Evolutionary conservation across 2,113 vertebrate species (phyloP), one percentile per base, ranked within the genome.

Genomic region (Chrysochloris asiatica): DNA sequence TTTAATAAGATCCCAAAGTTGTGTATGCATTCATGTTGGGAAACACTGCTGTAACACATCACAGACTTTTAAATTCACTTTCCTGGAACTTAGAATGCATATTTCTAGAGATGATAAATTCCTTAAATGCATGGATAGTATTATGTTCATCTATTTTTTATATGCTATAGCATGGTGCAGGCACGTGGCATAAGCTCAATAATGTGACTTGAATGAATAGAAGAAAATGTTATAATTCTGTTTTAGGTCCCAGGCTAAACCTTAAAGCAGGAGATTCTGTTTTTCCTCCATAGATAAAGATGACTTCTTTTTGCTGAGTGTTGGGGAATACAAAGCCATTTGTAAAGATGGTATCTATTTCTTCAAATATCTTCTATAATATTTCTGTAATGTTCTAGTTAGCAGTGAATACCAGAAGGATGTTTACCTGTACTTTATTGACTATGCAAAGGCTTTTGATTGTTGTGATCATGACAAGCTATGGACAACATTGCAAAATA

Each of bases 91-190:
- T 7, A n/a, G 65, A 86, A 45, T 65, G 45, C 33, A 11, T 54
- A 69, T 85, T 93, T 86, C 71, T 73, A 14, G 72, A 90, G 19
- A 75, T 59, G 56, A 38, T 52, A 52, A 89, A 45, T 67, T 88
- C 41, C 30, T 61, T 75, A 71, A 83, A 91, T 48, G 54, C 69
- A 86, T 48, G 48, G 50, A 71, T 86, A 36, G 28, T 72, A 10
- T 82, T 89, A 48, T 21, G 38, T 72, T 81, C 36, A 43, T 50
- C 72, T 30, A 3, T 67, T 17, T 67, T 19, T 59, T 75, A 83
- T 71, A 72, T n/a, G 2, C 9, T 61, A 61, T 87, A 63, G 36
- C 30, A 61, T 59, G 16, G 4, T 79, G 6, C 47, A 73, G 41
- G 71, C 36, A 52, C 82, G 13, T 88, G 36, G 30, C 45, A 36